These are phyloP conservation scores for Beris chalybata DNA, from an alignment of 2,888 invertebrate genomes.

Conservation along the genomic window DNA sequence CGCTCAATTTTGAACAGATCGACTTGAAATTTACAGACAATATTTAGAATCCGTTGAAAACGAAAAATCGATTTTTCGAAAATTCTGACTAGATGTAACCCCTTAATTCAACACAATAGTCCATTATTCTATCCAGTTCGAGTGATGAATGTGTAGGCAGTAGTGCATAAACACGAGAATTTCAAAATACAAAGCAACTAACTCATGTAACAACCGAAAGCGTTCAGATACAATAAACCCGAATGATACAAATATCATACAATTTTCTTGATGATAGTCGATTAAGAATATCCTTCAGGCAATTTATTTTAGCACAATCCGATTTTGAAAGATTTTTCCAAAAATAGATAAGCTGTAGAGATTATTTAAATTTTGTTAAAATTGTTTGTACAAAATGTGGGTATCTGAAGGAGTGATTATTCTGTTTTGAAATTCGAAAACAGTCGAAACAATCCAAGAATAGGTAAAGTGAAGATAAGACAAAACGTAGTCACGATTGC, in stretches of 20 bases:
- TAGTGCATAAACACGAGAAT: slow-evolving; percentile 17
- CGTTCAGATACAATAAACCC: slow-evolving; percentile 12
- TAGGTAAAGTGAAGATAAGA: too few species aligned
- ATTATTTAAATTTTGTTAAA: neutral
- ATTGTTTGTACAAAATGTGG: neutral
- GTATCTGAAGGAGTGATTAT: neutral
- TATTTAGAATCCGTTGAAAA: too few species aligned
- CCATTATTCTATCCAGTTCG: neutral
- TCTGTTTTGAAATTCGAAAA: neutral
- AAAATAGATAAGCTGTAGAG: too few species aligned
- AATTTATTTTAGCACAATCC: too few species aligned
- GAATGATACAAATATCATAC: slow-evolving; percentile 7
- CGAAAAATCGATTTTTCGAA: too few species aligned
- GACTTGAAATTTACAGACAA: too few species aligned
- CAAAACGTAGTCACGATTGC: too few species aligned
- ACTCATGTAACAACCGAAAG: too few species aligned
- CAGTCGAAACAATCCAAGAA: neutral
- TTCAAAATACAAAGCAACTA: neutral
- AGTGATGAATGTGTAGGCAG: slow-evolving; percentile 14
- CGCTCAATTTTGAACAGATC: too few species aligned
- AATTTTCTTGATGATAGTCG: slow-evolving; percentile 21
- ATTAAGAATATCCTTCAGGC: slow-evolving; percentile 16
- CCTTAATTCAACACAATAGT: too few species aligned
- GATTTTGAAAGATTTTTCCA: too few species aligned
- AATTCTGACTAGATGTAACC: too few species aligned